A percentile compares a stretch with the other conserved stretches of the same genome.
Conservation (phyloP, 2,888 invertebrate species). For the Apodemia zela region DNA sequence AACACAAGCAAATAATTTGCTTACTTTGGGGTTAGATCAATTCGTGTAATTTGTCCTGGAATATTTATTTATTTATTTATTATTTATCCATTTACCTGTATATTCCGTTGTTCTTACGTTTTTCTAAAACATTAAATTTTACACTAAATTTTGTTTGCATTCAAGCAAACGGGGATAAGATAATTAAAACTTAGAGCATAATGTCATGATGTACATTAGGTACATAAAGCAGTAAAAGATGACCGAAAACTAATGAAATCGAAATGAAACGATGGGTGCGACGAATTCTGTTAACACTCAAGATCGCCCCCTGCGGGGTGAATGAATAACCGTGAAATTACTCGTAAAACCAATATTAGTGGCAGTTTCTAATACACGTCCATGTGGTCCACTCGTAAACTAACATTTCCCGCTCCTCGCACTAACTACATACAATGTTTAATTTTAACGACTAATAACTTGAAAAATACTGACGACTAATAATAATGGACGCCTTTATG, state of each 20-base stretch:
- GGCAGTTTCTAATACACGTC: constrained; percentile 58
- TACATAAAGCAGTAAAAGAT: constrained; percentile 22
- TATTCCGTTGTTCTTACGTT: no score
- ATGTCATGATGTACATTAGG: not conserved
- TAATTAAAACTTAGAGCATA: not conserved
- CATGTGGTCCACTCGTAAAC: constrained; percentile 66
- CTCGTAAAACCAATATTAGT: constrained; percentile 75
- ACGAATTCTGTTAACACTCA: constrained; percentile 38
- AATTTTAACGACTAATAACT: constrained; percentile 16
- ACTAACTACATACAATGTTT: constrained; percentile 14
- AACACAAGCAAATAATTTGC: no score
- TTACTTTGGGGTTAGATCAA: no score
- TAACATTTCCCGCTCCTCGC: constrained; percentile 8
- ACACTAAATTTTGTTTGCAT: not conserved
- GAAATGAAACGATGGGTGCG: constrained; percentile 35
- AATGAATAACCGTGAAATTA: constrained; percentile 75
- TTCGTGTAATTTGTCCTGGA: no score
- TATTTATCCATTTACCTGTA: no score
- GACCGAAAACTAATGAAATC: constrained; percentile 31
- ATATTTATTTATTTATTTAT: no score
- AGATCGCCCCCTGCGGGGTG: constrained; percentile 51
- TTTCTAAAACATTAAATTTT: no score
- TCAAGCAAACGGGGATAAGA: not conserved
- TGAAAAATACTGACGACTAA: not conserved
- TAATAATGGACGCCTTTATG: not conserved